Percentiles rank a stretch among this genome's conserved stretches.
Conservation (phyloP, 2,113 vertebrate species). For the Ophthalmotilapia sp. region DNA sequence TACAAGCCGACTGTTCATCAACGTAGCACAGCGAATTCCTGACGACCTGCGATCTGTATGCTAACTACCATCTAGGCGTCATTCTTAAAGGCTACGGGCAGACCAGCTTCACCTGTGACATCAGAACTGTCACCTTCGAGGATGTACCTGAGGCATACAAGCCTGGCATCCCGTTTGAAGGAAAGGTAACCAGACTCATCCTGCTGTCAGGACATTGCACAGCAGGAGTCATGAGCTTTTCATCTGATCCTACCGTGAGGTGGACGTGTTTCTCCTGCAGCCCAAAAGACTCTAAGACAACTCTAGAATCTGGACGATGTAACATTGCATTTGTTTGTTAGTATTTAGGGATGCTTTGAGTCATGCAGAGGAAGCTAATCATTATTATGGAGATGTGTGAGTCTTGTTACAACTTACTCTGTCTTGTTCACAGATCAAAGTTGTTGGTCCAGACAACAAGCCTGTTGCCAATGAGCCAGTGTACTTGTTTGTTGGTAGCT, state of each 20-base stretch:
- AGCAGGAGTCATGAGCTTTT: neutral
- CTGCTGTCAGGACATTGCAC: neutral
- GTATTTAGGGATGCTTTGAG: neutral
- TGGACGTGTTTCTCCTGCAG: neutral
- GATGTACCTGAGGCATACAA: slow-evolving; percentile 38
- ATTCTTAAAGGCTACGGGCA: neutral
- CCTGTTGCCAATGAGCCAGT: slow-evolving; percentile 30
- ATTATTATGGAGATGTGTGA: neutral
- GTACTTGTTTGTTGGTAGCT: neutral
- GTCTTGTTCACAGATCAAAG: slow-evolving; percentile 51
- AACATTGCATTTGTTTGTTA: neutral
- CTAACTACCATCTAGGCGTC: slow-evolving; percentile 40
- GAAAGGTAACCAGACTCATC: slow-evolving; percentile 56
- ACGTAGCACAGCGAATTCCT: neutral
- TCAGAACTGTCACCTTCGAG: slow-evolving; percentile 40
- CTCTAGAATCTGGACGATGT: neutral
- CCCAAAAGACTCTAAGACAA: neutral
- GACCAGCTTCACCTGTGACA: neutral
- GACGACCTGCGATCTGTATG: neutral
- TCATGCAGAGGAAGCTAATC: neutral
- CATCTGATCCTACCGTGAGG: neutral
- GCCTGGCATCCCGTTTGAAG: slow-evolving; percentile 53
- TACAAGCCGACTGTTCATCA: neutral
- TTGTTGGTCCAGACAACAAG: slow-evolving; percentile 8
- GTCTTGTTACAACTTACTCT: neutral